Conservation (phyloP, 2,113 vertebrate genomes). For the Misgurnus anguillicaudatus region DNA sequence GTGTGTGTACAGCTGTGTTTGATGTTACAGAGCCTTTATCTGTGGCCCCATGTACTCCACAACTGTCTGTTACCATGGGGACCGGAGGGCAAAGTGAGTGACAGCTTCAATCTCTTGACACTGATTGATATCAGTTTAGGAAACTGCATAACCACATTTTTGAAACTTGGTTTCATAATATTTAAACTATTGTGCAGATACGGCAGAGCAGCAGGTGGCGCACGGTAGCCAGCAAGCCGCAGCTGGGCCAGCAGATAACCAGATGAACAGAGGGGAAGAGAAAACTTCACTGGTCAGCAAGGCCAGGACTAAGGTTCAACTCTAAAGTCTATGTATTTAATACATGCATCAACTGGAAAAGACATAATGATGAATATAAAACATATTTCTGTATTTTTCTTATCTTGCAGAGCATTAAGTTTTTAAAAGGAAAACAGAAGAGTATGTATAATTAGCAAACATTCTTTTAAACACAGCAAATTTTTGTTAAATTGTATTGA, state of each 20-base stretch:
- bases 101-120: neutral
- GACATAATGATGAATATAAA: neutral
- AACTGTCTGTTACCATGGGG: conserved; percentile 45
- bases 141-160: neutral
- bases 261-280: conserved; percentile 54
- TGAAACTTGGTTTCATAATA: neutral
- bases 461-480: neutral
- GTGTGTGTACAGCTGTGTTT: conserved; percentile 38
- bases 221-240: conserved; percentile 28
- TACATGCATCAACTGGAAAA: too few relatives aligned
- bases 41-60: conserved; percentile 35
- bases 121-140: neutral
- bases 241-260: conserved; percentile 41
- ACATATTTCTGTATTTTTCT: neutral
- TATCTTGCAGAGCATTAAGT: conserved; percentile 68
- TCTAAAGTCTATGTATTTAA: neutral
- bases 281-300: conserved; percentile 50
- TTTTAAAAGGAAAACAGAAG: conserved; percentile 67
- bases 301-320: conserved; percentile 65
- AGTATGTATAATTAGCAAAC: conserved; percentile 58
- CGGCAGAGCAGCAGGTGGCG: conserved; percentile 14
- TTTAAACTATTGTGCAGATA: conserved; percentile 21
- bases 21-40: conserved; percentile 59
- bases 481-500: neutral
- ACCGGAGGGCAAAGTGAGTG: conserved; percentile 67